Conservation (phyloP, 2,797 vertebrate species). For the Dicrostonyx torquatus region DNA sequence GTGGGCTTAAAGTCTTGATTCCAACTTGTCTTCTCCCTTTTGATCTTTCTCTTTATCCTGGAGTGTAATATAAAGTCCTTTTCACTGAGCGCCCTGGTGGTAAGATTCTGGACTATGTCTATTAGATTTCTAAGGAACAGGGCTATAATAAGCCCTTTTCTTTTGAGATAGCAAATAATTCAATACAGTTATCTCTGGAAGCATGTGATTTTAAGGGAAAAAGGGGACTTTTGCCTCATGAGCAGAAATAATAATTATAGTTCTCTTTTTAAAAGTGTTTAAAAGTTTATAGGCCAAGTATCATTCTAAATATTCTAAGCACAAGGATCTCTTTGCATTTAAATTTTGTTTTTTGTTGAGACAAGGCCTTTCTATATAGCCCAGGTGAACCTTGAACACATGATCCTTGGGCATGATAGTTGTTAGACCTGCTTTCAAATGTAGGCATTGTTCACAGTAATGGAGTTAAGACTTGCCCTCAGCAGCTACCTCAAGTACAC, state of each 20-base stretch:
- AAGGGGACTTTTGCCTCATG: background rate
- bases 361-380: background rate
- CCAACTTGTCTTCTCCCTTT: background rate
- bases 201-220: background rate
- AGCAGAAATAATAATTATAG: background rate
- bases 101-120: background rate
- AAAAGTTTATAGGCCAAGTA: background rate
- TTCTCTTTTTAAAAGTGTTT: background rate
- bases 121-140: background rate
- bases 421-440: background rate
- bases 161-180: background rate
- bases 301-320: background rate
- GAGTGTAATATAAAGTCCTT: background rate
- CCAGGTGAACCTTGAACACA: background rate
- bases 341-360: background rate
- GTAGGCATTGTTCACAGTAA: background rate
- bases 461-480: background rate
- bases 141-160: background rate
- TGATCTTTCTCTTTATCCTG: background rate
- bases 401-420: background rate
- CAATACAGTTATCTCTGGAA: background rate
- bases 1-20: background rate
- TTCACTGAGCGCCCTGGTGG: background rate
- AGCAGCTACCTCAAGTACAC: background rate
- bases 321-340: background rate